These are phyloP conservation scores for Labeo rohita DNA, from an alignment of 2,113 vertebrate species.

Conservation along the genomic window DNA sequence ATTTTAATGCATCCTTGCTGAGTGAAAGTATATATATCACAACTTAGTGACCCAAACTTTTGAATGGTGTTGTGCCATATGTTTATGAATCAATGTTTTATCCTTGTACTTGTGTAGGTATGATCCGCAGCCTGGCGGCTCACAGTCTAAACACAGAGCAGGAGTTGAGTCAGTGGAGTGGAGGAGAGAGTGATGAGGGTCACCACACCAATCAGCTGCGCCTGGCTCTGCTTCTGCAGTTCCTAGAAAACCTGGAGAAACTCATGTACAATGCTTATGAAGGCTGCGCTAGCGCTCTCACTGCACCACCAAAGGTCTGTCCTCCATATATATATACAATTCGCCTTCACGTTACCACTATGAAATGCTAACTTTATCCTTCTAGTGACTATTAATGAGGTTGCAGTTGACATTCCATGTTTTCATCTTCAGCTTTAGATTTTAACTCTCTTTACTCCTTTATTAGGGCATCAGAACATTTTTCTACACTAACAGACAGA, in stretches of 20 bases:
- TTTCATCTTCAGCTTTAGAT: neutral
- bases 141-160: slow-evolving; percentile 94
- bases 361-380: neutral
- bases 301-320: slow-evolving; percentile 92
- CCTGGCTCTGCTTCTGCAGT: slow-evolving; percentile 92
- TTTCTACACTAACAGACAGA: slow-evolving; percentile 98
- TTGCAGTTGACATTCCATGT: neutral
- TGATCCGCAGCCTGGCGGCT: slow-evolving; percentile 94
- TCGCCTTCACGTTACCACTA: neutral
- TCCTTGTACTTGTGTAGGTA: slow-evolving; percentile 76
- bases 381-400: neutral
- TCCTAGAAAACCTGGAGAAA: slow-evolving; percentile 96
- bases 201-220: slow-evolving; percentile 94
- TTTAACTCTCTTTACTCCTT: neutral
- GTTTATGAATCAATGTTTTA: neutral
- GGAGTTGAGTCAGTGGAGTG: slow-evolving; percentile 91
- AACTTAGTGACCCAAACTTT: neutral
- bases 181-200: slow-evolving; percentile 90
- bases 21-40: neutral
- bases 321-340: neutral
- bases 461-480: slow-evolving; percentile 93
- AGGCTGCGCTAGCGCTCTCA: slow-evolving; percentile 95
- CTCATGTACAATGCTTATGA: slow-evolving; percentile 99
- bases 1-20: neutral
- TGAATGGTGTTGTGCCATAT: neutral